Evolutionary conservation across 2,797 vertebrate species (phyloP).

Genomic region (Mycteria americana): DNA sequence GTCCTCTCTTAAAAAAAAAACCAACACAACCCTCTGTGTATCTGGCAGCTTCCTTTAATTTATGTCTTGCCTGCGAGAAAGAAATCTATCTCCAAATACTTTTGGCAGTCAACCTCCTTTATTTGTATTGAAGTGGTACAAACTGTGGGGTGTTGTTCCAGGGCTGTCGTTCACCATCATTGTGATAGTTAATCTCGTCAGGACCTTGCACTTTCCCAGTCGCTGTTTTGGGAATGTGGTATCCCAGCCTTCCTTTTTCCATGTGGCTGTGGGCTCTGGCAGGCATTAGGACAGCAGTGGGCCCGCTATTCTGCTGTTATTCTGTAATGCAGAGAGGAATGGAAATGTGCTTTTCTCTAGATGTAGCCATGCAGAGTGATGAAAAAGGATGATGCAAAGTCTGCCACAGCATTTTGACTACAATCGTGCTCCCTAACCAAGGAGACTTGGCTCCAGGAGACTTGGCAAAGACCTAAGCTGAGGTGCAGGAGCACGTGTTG

Average conservation of each 20-base stretch:
- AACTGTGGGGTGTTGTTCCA: neutral
- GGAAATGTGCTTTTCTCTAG: neutral
- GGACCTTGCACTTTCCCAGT: neutral
- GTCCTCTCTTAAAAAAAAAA: neutral
- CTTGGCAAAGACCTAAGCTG: neutral
- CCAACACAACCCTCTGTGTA: neutral
- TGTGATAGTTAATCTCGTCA: neutral
- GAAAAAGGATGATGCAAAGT: neutral
- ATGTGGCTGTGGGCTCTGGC: rapidly evolving
- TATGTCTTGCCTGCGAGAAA: neutral
- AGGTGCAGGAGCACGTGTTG: rapidly evolving
- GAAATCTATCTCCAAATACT: neutral
- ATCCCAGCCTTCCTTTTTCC: neutral
- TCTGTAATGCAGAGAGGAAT: neutral
- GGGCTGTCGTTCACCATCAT: neutral
- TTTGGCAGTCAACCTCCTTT: neutral
- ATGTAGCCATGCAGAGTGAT: rapidly evolving
- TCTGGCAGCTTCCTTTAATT: constrained; percentile 42
- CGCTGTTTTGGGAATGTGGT: neutral
- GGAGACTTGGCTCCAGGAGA: neutral
- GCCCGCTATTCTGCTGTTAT: neutral
- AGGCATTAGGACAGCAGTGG: neutral
- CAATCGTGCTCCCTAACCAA: rapidly evolving
- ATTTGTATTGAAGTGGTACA: neutral
- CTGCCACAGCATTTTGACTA: neutral